Evolutionary conservation across 2,797 vertebrate genomes (phyloP), one percentile per base, ranked within the genome.

Genomic region (Florisuga fusca): DNA sequence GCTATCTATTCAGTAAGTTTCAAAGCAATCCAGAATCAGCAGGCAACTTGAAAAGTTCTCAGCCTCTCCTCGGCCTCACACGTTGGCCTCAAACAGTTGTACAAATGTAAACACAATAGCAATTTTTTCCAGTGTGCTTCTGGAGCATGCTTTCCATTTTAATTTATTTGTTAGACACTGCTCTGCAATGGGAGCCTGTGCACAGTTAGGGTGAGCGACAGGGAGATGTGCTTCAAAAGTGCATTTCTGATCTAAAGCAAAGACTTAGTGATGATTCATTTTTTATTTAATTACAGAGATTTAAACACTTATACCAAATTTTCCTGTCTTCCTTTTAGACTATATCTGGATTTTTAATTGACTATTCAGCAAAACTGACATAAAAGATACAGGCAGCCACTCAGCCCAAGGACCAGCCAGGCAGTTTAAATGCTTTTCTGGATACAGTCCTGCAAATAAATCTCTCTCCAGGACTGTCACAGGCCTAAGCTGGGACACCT

Each of bases 21-120:
- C 84, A 95, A 90, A 89, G 84, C 50, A 87, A 77, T 50, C 8
- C 68, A 80, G 34, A 92, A 67, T 19, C 58, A 84, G 73, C 83
- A 90, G 64, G 46, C 50, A 87, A 79, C 33, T 46, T 41, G 33
- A 84, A 87, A 89, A 79, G 48, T 85, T 91, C 84, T 73, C 86
- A 79, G 48, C 41, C 77, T 29, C 41, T 83, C 75, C 77, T 88
- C 63, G 41, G 19, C 15, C 41, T 94, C 74, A 71, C 68, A 61
- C 13, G 10, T 26, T 41, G 29, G 34, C 62, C 58, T 86, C 66
- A 77, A 67, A 75, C 1, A 6, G 67, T 82, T 69, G 61, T 8
- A 93, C 25, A 81, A 91, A 93, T 18, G 31, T 78, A 88, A 96
- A 84, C 59, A 88, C 34, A 68, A 88, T 6, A 73, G 67, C 54